Base-by-base conservation (phyloP, 2,113 vertebrate genomes). In the Xenopus laevis region DNA sequence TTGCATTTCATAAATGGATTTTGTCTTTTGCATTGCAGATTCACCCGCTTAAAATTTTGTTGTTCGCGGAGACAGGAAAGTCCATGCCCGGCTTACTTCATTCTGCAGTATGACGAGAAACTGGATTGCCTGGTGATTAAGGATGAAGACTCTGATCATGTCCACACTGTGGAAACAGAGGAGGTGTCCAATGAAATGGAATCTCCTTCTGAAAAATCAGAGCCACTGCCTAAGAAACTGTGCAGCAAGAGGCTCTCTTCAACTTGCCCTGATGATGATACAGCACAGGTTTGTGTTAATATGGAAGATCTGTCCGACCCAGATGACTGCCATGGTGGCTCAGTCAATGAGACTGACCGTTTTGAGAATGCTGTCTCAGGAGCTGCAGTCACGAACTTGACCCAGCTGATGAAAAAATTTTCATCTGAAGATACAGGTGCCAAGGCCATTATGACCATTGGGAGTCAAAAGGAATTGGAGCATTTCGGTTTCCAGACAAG, bases 31-130 rank as follows among this genome's bases (percentile, higher is more conserved):
- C 4, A 79, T 71, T 83, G 68, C 79, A 87, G 87, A 71, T 88
- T 84, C 5, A 72, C 85, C 77, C 82, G 80, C 71, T 84, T 85
- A 80, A 88, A 82, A 68, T 88, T 87, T 82, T 80, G 84, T 74
- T 88, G 87, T 72, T 68, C 80, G 66, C 62, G 78, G 60, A 70
- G 74, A 16, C 79, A 81, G 44, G 80, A 27, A 27, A 62, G 69
- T 61, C 20, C 46, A 33, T 88, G 86, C 68, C 86, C 86, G 1
- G 85, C 85, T 0, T 86, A 82, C 65, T 72, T 88, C 70, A 79
- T 86, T 13, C 79, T 88, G 16, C 79, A 10, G 47, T 88, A 87
- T 67, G 78, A 71, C 30, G 79, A 83, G 72, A 78, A 65, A 15
- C 69, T 84, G 23, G 87, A 88, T 33, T 72, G 80, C 15, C 71